Base-by-base conservation (phyloP, 2,797 vertebrate species). In the Ficedula albicollis region DNA sequence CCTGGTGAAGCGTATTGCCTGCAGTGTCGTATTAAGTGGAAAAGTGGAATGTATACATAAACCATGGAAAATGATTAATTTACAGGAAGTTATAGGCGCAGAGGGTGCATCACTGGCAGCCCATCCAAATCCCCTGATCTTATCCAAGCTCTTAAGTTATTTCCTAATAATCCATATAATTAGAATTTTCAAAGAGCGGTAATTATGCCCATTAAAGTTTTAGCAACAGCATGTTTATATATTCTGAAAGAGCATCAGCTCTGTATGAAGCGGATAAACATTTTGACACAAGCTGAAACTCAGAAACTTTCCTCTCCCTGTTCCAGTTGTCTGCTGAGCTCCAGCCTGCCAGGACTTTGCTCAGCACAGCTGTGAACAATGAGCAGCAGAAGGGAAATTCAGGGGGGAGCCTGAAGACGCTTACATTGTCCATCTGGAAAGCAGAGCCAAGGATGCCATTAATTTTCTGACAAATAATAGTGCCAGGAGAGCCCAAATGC, bases 121-220 rank as follows among this genome's bases (percentile, higher is more conserved):
- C 76, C 80, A 86, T 96, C 69, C 63, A 84, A 95, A 91, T 78
- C 49, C 55, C 52, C 63, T 36, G 55, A 93, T 94, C 25, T 90
- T 86, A 94, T 74, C 85, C 89, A 79, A 84, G 77, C 74, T 86
- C 82, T 86, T 66, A 80, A 89, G 66, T 72, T 95, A 84, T 92
- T 96, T 95, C 88, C 86, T 82, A 85, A 76, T 93, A 96, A 87
- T 83, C 84, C 60, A 43, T 87, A 84, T 82, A 90, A 94, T 91
- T 91, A 93, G 83, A 90, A 79, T 86, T 94, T 79, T 91, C 83
- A 82, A 94, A 93, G 80, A 84, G n/a, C 13, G 0, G 3, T 67
- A 91, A 93, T 96, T 90, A 68, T 20, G 30, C 15, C 85, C 44
- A 74, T 84, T 95, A 91, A 89, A 85, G 51, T 84, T 97, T 93